phyloP scores from a whole-genome alignment of 2,797 vertebrate genomes.

The Enteromius thamalakanensis region DNA sequence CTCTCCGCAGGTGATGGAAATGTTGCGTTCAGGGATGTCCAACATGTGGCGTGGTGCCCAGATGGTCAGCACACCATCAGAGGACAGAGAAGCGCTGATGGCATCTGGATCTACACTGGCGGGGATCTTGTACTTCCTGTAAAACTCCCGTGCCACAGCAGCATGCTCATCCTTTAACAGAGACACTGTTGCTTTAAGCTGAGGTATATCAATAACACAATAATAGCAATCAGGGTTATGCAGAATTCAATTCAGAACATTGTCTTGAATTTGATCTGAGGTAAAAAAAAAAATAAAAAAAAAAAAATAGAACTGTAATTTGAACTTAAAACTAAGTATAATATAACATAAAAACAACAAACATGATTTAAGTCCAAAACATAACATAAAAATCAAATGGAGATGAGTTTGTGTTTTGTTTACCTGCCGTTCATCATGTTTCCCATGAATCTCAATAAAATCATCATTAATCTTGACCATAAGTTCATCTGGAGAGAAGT shows the following conservation, averaged over 20 bases:
- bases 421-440: slow-evolving; percentile 84
- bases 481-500: slow-evolving; percentile 85
- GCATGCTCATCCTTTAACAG: slow-evolving; percentile 80
- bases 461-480: slow-evolving; percentile 82
- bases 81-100: slow-evolving; percentile 81
- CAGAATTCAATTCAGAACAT: not conserved
- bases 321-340: not conserved
- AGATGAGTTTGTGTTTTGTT: not conserved
- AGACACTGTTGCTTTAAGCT: not conserved
- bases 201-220: not conserved
- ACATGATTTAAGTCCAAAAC: no score
- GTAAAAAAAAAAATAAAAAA: no score
- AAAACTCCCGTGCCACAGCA: slow-evolving; percentile 81
- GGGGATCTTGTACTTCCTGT: slow-evolving; percentile 81
- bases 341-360: no score
- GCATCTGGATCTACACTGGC: slow-evolving; percentile 79
- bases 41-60: slow-evolving; percentile 74
- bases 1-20: slow-evolving; percentile 81
- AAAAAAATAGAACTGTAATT: not conserved
- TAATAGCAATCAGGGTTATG: not conserved
- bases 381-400: not conserved
- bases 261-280: not conserved
- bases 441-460: slow-evolving; percentile 80
- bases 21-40: slow-evolving; percentile 73
- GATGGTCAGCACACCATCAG: slow-evolving; percentile 81